Evolutionary conservation across 2,113 vertebrate species (phyloP), one percentile per base, ranked within the genome.

Genomic region (Aleadryas rufinucha): DNA sequence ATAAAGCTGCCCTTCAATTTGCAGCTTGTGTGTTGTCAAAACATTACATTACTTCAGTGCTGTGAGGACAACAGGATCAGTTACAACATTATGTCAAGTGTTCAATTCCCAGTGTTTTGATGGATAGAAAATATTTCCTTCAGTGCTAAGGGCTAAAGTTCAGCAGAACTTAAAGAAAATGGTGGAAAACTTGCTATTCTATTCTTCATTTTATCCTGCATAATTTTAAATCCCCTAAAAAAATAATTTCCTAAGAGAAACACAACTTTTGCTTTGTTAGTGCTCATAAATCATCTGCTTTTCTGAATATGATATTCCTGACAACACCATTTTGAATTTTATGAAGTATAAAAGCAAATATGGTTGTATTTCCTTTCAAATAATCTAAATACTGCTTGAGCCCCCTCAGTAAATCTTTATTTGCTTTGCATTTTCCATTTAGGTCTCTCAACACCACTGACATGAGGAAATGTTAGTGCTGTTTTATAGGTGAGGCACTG

Each of bases 1-100:
- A 72, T 87, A 89, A 94, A 93, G 45, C 47, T 74, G 50, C 54
- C 35, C 75, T 85, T 94, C 66, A 89, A 35, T 93, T 89, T 85
- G 49, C 84, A 91, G 28, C 42, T 82, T 70, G 57, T 61, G 28
- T 42, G 45, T 60, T 89, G 77, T 79, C 93, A 93, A 93, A 94
- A 84, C 77, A 79, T 41, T 31, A 21, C 20, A 78, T 65, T 87
- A 61, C 66, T 81, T 79, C 66, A 83, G 65, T 44, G 45, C n/a
- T 69, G 57, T 94, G 28, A 88, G 87, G 33, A 72, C 28, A 87
- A 41, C 41, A 57, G 26, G 47, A 56, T 94, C 69, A 64, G 52
- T 89, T 89, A 87, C 35, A 47, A 54, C 3, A 0, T 83, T 74
- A 23, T 50, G 42, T 50, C 61, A 82, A 16, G 42, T 30, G 30